Percentiles rank a stretch among this genome's conserved stretches.
phyloP scores from a whole-genome alignment of 2,888 invertebrate genomes.

The Ceramica pisi region DNA sequence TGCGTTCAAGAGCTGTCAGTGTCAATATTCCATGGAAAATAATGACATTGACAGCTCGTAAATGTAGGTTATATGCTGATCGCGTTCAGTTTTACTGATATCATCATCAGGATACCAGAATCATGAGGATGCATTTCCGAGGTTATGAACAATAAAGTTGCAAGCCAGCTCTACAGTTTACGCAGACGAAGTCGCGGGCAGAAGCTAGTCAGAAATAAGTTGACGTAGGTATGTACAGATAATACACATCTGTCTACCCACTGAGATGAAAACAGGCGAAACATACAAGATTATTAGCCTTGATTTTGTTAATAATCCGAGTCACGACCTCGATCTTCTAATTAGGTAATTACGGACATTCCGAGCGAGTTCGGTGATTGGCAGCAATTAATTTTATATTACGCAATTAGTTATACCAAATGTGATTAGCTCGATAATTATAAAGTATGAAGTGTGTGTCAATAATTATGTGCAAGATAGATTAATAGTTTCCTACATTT shows the following conservation, averaged over 20 bases:
- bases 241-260: not conserved
- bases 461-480: not conserved
- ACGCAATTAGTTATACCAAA: not conserved
- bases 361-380: not conserved
- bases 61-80: too few species aligned
- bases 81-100: too few species aligned
- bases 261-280: not conserved
- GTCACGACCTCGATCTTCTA: not conserved
- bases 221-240: too few species aligned
- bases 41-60: too few species aligned
- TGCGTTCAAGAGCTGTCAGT: too few species aligned
- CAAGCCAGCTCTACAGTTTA: too few species aligned
- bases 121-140: too few species aligned
- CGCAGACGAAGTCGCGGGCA: too few species aligned
- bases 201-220: not conserved
- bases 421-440: not conserved
- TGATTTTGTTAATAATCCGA: slow-evolving; percentile 3
- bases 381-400: slow-evolving; percentile 19
- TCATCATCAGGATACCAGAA: too few species aligned
- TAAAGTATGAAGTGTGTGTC: not conserved
- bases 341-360: slow-evolving; percentile 18
- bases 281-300: not conserved
- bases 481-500: too few species aligned
- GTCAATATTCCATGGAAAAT: too few species aligned
- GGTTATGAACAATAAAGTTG: too few species aligned